Percentiles rank a stretch among this genome's conserved stretches.
Evolutionary conservation across 1,140 invertebrate species (phyloP).

Genomic region (Thaumetopoea pityocampa): DNA sequence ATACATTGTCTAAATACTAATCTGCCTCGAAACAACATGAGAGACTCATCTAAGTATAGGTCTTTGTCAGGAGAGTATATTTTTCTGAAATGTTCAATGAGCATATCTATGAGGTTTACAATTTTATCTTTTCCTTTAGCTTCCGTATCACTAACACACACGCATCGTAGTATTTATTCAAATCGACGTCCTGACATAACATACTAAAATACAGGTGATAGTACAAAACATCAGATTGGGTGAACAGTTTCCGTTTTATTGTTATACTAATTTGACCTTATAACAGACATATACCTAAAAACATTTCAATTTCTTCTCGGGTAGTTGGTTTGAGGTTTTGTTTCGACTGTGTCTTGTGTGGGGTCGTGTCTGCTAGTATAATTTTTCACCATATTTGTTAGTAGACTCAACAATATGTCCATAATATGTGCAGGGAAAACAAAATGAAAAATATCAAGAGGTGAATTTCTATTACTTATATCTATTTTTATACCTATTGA

Average conservation of each 20-base stretch:
- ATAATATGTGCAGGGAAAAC: constrained; percentile 22
- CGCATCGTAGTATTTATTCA: constrained; percentile 37
- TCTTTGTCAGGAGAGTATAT: constrained; percentile 37
- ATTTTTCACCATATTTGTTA: constrained; percentile 19
- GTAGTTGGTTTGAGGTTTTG: background rate
- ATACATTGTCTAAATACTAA: constrained; percentile 53
- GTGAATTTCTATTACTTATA: constrained; percentile 14
- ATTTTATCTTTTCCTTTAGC: constrained; percentile 23
- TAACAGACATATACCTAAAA: constrained; percentile 33
- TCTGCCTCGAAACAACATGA: constrained; percentile 49
- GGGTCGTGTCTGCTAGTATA: constrained; percentile 16
- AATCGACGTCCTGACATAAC: constrained; percentile 34
- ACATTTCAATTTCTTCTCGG: constrained; percentile 28
- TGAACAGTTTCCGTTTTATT: constrained; percentile 26
- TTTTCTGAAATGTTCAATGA: constrained; percentile 21
- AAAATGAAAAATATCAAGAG: constrained; percentile 22
- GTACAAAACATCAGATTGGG: constrained; percentile 28
- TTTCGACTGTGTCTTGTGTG: constrained; percentile 21
- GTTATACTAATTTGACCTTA: constrained; percentile 29
- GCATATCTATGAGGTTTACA: constrained; percentile 20
- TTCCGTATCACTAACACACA: constrained; percentile 23
- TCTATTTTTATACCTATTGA: constrained; percentile 17
- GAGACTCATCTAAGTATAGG: constrained; percentile 53
- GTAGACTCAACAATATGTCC: constrained; percentile 26
- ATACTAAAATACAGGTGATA: constrained; percentile 35